Evolutionary conservation across 2,113 vertebrate genomes (phyloP).

Genomic region (Numenius arquata): DNA sequence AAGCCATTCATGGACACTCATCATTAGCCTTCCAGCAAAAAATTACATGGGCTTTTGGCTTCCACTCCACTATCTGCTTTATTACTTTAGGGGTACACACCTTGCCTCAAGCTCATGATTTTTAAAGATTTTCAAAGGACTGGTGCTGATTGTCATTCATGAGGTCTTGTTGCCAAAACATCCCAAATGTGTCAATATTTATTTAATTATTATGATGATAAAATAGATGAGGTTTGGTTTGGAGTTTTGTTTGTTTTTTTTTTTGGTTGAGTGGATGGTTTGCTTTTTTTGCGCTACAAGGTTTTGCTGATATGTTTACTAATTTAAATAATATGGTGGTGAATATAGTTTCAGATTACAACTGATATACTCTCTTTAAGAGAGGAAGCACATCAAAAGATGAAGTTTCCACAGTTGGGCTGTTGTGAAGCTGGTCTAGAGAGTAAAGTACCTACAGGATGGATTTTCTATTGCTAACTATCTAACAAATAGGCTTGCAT

Average conservation of each 20-base stretch:
- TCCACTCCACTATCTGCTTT: not conserved
- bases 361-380: not conserved
- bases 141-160: not conserved
- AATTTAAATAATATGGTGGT: not conserved
- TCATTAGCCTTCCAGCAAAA: not conserved
- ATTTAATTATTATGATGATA: not conserved
- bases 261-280: not conserved
- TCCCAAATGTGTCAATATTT: not conserved
- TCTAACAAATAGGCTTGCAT: not conserved
- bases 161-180: not conserved
- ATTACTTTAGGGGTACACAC: not conserved
- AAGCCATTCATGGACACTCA: not conserved
- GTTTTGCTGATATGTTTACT: not conserved
- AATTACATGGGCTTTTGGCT: not conserved
- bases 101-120: not conserved
- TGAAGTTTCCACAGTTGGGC: not conserved
- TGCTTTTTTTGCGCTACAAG: not conserved
- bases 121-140: not conserved
- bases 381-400: not conserved
- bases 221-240: not conserved
- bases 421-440: not conserved
- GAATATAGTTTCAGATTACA: not conserved
- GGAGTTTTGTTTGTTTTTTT: fast-evolving
- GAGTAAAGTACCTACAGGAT: not conserved
- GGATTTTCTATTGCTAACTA: not conserved